Base-by-base conservation (phyloP, 1,140 invertebrate species). In the Cepaea nemoralis region DNA sequence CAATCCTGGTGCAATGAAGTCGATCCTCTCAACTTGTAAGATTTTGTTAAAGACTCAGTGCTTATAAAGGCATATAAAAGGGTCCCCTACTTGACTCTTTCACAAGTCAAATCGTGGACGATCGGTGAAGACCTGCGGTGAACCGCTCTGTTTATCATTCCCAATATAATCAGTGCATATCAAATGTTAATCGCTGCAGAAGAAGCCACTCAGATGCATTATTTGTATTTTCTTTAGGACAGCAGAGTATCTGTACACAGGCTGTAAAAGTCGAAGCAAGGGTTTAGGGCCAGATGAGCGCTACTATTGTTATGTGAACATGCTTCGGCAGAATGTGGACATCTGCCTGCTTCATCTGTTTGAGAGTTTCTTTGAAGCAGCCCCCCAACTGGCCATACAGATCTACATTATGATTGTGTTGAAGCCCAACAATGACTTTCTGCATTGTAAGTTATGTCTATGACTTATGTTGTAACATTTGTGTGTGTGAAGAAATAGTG, bases 291-390 rank as follows among this genome's bases (percentile, higher is more conserved):
- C 74, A 35, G 77, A 83, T 66, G 80, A 83, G 22, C 85, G 81
- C 67, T 81, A 82, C 24, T 69, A 84, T 14, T 87, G 86, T 70
- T 87, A 90, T 77, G 76, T 85, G 50, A 79, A 83, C 59, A 90
- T 91, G 89, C 74, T 89, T 71, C 83, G 85, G 78, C 89, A 91
- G 67, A 88, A 90, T 82, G 85, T 86, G 1, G 90, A 91, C 85
- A 87, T 89, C 24, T 87, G 87, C 22, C 91, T 98, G 80, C 92
- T 98, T 73, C 92, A 96, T 86, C 94, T 97, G 76, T 95, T 97
- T 89, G 96, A 98, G 92, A 96, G 95, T 89, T 98, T 97, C 90
- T 93, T 97, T 81, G 96, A 98, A 92, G 94, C 96, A 24, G 96
- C 96, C 0, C 96, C 96, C 8, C 96, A 97, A 89, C 94, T 96